These are phyloP conservation scores for Channallabes apus DNA, from an alignment of 2,797 vertebrate species.

Conservation along the genomic window DNA sequence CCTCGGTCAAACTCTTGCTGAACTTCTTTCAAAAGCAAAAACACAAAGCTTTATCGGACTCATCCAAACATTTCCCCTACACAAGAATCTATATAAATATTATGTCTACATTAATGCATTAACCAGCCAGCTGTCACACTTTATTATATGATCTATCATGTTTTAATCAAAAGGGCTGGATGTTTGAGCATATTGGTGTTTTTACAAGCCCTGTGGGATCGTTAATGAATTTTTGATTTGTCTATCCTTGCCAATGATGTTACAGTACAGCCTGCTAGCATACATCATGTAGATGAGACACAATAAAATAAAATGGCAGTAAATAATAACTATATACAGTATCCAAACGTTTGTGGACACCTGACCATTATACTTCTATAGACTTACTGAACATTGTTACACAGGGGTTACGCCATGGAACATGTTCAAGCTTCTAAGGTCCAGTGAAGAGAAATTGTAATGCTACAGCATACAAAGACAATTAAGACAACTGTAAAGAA, in stretches of 20 bases:
- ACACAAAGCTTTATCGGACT: background rate
- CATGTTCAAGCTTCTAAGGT: background rate
- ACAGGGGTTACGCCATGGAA: background rate
- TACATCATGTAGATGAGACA: background rate
- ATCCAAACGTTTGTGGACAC: background rate
- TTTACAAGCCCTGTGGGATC: background rate
- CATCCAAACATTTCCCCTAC: background rate
- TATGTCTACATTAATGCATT: background rate
- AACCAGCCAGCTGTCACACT: background rate
- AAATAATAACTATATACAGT: background rate
- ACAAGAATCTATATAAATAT: background rate
- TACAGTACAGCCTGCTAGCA: background rate
- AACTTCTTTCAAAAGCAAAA: background rate
- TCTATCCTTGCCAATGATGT: background rate
- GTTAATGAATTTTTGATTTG: background rate
- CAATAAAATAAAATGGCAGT: background rate
- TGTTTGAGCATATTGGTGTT: background rate
- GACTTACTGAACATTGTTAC: background rate
- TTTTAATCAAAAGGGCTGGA: background rate
- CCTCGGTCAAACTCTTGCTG: background rate
- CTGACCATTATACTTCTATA: background rate
- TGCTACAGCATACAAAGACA: background rate
- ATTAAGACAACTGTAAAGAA: background rate
- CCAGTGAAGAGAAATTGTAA: background rate
- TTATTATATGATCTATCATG: background rate